Evolutionary conservation across 2,888 invertebrate genomes (phyloP).

Genomic region (Lacanobia wlatinum): DNA sequence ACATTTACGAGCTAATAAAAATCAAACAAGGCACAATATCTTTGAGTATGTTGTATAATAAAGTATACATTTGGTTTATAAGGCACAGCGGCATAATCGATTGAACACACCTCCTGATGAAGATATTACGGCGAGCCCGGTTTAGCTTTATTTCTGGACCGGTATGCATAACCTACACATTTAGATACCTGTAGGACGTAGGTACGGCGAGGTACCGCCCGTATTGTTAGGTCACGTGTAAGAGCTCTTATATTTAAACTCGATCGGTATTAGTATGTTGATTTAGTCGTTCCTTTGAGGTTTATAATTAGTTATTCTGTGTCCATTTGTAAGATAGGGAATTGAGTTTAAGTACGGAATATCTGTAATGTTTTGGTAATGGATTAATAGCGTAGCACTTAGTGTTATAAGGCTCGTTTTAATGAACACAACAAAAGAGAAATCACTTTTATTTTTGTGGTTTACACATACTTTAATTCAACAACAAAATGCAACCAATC

Average conservation of each 20-base stretch:
- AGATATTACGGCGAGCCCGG: conserved; percentile 85
- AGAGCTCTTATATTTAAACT: conserved; percentile 55
- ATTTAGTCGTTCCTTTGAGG: conserved; percentile 57
- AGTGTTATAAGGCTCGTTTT: background rate
- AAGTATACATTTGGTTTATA: conserved; percentile 66
- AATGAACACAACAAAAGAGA: background rate
- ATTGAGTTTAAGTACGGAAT: conserved; percentile 15
- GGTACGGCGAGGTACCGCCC: conserved; percentile 44
- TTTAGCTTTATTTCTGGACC: conserved; percentile 85
- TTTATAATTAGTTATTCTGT: conserved; percentile 48
- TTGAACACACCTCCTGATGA: conserved; percentile 89
- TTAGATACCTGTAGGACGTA: conserved; percentile 53
- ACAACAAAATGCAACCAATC: background rate
- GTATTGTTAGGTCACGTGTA: conserved; percentile 65
- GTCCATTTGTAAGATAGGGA: conserved; percentile 33
- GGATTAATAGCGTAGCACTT: conserved; percentile 1
- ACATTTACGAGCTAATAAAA: conserved; percentile 61
- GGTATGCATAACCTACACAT: conserved; percentile 70
- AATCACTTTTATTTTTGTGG: too few relatives aligned
- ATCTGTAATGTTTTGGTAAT: conserved; percentile 24
- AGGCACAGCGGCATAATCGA: conserved; percentile 83
- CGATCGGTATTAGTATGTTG: conserved; percentile 51
- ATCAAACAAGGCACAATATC: conserved; percentile 55
- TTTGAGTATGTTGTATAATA: conserved; percentile 60
- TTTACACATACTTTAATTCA: background rate